Conservation (phyloP, 1,140 invertebrate species). For the Pachyrhynchus sulphureomaculatus region DNA sequence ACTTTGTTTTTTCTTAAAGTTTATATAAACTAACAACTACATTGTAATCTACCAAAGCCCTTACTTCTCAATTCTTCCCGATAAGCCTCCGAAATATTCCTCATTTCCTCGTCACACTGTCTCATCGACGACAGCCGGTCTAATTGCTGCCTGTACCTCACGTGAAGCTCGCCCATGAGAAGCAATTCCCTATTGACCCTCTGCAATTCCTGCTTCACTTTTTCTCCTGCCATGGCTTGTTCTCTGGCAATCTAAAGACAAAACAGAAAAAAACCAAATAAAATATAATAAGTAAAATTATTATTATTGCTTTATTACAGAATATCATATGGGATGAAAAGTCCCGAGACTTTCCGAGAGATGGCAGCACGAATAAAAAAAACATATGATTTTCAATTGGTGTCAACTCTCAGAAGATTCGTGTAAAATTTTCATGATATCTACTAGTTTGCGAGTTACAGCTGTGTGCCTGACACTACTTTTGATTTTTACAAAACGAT, state of each 20-base stretch:
- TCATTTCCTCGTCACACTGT: constrained; percentile 44
- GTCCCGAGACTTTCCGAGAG: no score
- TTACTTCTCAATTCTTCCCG: constrained; percentile 50
- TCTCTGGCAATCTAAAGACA: constrained; percentile 46
- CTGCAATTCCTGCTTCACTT: constrained; percentile 47
- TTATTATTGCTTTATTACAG: no score
- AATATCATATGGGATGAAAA: no score
- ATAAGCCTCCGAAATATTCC: constrained; percentile 52
- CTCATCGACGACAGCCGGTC: constrained; percentile 44
- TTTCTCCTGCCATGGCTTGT: constrained; percentile 47
- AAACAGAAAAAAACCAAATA: constrained; percentile 13
- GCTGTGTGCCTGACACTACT: no score
- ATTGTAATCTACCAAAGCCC: neutral
- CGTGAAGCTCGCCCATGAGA: constrained; percentile 54
- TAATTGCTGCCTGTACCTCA: constrained; percentile 55
- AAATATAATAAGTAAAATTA: no score
- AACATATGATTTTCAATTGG: no score
- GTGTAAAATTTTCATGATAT: no score
- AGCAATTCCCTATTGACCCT: constrained; percentile 51
- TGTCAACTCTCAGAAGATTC: no score
- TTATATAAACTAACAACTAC: constrained; percentile 8
- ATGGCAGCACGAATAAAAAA: no score
- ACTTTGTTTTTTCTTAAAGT: neutral
- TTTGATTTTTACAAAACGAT: no score
- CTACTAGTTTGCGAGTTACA: no score